A percentile compares a stretch with the other conserved stretches of the same genome.
These are phyloP conservation scores for Thymelicus lineola DNA, from an alignment of 2,888 invertebrate species.

Conservation along the genomic window DNA sequence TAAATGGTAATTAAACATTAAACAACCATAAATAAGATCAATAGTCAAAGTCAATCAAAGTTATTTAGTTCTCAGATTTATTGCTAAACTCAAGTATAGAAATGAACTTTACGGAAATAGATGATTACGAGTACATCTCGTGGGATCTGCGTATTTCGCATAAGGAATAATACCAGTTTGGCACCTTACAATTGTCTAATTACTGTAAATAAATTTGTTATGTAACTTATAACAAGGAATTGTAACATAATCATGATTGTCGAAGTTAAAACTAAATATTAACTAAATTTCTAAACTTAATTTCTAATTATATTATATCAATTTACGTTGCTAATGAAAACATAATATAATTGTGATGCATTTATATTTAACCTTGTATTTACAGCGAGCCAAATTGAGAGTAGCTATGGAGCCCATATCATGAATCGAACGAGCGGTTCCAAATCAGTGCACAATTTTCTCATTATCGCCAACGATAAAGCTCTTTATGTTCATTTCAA, in stretches of 20 bases:
- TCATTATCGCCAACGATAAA: constrained; percentile 29
- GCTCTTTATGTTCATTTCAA: constrained; percentile 30
- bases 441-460: constrained; percentile 37
- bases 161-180: too few species aligned
- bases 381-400: not conserved
- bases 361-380: not conserved
- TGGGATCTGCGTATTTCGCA: too few species aligned
- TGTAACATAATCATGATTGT: too few species aligned
- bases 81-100: not conserved
- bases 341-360: too few species aligned
- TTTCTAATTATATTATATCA: too few species aligned
- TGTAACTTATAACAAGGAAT: too few species aligned
- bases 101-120: not conserved
- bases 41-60: too few species aligned
- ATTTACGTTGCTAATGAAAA: too few species aligned
- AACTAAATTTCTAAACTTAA: too few species aligned
- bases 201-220: too few species aligned
- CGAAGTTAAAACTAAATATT: too few species aligned
- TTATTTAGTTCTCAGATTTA: not conserved
- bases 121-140: not conserved
- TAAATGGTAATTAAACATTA: not conserved
- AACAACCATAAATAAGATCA: not conserved
- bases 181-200: too few species aligned
- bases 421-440: constrained; percentile 30
- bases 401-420: constrained; percentile 27